phyloP scores from a whole-genome alignment of 2,888 invertebrate genomes.

The Aleiodes alternator region DNA sequence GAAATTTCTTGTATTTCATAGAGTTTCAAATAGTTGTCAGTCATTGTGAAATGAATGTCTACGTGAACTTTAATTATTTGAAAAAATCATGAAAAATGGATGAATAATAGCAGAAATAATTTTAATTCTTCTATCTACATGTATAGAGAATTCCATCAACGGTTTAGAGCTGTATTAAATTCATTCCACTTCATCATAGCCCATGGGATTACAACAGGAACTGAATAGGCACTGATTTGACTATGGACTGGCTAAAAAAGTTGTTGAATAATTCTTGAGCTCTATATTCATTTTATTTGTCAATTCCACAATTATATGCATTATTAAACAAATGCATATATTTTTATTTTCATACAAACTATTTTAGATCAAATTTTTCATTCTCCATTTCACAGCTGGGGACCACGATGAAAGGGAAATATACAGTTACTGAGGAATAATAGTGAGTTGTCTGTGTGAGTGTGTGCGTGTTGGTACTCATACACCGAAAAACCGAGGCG shows the following conservation, averaged over 20 bases:
- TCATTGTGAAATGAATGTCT: neutral
- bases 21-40: neutral
- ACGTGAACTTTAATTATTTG: no score
- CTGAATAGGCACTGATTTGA: slow-evolving; percentile 4
- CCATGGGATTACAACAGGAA: slow-evolving; percentile 21
- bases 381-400: no score
- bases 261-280: slow-evolving; percentile 17
- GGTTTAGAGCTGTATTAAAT: slow-evolving; percentile 1
- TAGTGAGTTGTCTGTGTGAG: neutral
- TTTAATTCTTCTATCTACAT: neutral
- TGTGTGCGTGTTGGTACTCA: slow-evolving; percentile 27
- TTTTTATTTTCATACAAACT: no score
- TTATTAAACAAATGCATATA: neutral
- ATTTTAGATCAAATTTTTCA: no score
- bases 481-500: slow-evolving; percentile 21
- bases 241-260: slow-evolving; percentile 8
- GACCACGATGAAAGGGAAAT: neutral
- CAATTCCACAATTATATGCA: slow-evolving; percentile 12
- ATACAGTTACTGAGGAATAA: slow-evolving; percentile 18
- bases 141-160: neutral
- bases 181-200: slow-evolving; percentile 10
- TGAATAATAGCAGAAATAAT: neutral
- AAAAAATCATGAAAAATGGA: no score
- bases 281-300: neutral
- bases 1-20: neutral